Percentiles rank a stretch among this genome's conserved stretches.
These are phyloP conservation scores for Athalia cordata DNA, from an alignment of 2,888 invertebrate species.

Conservation along the genomic window DNA sequence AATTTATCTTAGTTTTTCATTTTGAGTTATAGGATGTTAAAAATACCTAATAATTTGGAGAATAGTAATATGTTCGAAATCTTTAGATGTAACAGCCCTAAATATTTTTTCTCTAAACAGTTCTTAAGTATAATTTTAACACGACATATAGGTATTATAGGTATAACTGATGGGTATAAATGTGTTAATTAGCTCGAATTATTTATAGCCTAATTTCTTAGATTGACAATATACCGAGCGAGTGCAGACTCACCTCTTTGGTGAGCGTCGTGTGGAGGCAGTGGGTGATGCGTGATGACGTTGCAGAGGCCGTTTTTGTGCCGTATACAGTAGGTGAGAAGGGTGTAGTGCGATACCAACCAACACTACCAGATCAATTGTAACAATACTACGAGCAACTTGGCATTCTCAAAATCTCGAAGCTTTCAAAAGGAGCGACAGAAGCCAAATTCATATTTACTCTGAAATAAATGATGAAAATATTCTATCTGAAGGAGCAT, in stretches of 20 bases:
- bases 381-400: slow-evolving; percentile 47
- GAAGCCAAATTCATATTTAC: background rate
- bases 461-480: background rate
- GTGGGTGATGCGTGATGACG: slow-evolving; percentile 60
- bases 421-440: background rate
- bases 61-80: no score
- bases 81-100: background rate
- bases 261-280: slow-evolving; percentile 57
- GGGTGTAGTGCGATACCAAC: slow-evolving; percentile 31
- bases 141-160: no score
- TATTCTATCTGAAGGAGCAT: background rate
- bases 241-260: slow-evolving; percentile 64
- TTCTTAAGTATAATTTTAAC: background rate
- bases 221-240: slow-evolving; percentile 30
- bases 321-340: slow-evolving; percentile 33
- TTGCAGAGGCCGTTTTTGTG: slow-evolving; percentile 51
- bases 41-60: no score
- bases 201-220: background rate
- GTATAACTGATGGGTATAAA: background rate
- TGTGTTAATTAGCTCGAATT: slow-evolving; percentile 2
- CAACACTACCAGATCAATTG: slow-evolving; percentile 46
- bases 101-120: background rate
- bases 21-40: background rate
- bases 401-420: background rate
- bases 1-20: background rate